Conservation (phyloP, 2,113 vertebrate genomes). For the Ceyx melanurus region DNA sequence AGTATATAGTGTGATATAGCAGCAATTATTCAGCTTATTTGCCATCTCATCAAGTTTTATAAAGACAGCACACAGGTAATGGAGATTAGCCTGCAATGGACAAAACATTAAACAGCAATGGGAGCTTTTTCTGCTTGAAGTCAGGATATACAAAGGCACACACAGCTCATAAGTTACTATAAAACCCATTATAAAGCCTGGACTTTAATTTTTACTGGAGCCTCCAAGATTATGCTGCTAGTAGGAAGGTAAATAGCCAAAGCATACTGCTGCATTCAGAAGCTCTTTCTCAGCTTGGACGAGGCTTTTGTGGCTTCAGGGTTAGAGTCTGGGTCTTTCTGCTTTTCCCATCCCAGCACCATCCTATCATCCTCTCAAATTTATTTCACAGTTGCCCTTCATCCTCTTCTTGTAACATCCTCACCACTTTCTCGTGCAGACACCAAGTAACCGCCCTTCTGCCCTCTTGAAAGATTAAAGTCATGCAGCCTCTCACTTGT, state of each 20-base stretch:
- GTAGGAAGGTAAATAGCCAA: background rate
- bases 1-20: background rate
- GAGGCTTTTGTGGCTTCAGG: rapidly evolving
- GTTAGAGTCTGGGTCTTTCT: background rate
- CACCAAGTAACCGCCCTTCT: background rate
- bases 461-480: background rate
- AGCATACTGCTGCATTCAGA: rapidly evolving
- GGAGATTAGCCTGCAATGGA: background rate
- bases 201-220: background rate
- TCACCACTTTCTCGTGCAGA: background rate
- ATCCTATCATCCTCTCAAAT: background rate
- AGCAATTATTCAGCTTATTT: background rate
- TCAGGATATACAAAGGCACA: background rate
- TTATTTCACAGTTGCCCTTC: background rate
- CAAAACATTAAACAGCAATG: background rate
- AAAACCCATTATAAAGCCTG: background rate
- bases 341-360: background rate
- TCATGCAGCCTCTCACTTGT: background rate
- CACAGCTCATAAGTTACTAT: rapidly evolving
- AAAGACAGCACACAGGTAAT: background rate
- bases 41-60: background rate
- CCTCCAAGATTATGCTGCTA: background rate
- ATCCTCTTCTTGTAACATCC: background rate
- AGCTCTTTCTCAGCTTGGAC: background rate
- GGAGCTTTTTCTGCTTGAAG: background rate